A percentile compares a stretch with the other conserved stretches of the same genome.
Evolutionary conservation across 1,140 invertebrate genomes (phyloP).

Genomic region (Drosophila paulistorum): DNA sequence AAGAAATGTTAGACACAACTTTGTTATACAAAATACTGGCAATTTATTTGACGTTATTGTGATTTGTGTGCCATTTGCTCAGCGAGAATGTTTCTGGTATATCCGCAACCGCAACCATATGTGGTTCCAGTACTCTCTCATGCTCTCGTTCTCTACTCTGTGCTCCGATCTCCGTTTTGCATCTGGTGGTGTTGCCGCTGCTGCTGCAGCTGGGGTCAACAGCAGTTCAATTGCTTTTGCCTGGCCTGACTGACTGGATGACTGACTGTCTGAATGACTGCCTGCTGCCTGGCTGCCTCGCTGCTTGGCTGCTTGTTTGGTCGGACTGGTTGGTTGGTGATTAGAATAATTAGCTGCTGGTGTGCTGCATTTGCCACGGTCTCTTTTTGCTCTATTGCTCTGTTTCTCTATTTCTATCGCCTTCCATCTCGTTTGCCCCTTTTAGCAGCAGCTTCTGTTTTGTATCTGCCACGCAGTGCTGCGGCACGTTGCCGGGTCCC

Average conservation of each 20-base stretch:
- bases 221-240: conserved; percentile 68
- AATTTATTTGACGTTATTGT: conserved; percentile 61
- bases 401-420: not conserved
- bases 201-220: conserved; percentile 48
- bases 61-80: conserved; percentile 57
- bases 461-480: conserved; percentile 51
- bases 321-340: conserved; percentile 26
- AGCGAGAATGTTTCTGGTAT: conserved; percentile 27
- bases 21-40: conserved; percentile 67
- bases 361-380: conserved; percentile 3
- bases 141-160: not conserved
- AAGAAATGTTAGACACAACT: conserved; percentile 53
- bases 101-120: conserved; percentile 38
- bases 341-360: conserved; percentile 69
- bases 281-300: not conserved
- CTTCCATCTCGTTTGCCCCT: conserved; percentile 9
- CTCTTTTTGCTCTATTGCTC: not conserved
- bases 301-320: not conserved
- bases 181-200: conserved; percentile 10
- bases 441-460: conserved; percentile 25
- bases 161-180: conserved; percentile 20
- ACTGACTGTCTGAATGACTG: conserved; percentile 7
- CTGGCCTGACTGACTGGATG: conserved; percentile 16
- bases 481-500: conserved; percentile 53
- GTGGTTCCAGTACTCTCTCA: conserved; percentile 26